phyloP scores from a whole-genome alignment of 2,113 vertebrate species.

The Hipposideros armiger region DNA sequence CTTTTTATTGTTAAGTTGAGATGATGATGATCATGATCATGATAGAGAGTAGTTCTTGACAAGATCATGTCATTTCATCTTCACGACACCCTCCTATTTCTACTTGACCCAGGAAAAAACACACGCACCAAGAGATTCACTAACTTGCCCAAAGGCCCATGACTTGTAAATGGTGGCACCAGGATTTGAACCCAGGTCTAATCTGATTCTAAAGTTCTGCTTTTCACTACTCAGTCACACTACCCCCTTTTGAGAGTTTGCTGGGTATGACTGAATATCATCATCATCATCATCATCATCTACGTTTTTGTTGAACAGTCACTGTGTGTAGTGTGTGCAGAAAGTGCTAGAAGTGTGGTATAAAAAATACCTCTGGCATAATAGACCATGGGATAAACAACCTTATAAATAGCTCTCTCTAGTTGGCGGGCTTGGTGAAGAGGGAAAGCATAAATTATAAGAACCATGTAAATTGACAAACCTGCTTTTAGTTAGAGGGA shows the following conservation, averaged over 20 bases:
- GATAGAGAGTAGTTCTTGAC: neutral
- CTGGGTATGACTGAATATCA: neutral
- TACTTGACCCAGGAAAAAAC: neutral
- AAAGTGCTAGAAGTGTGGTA: neutral
- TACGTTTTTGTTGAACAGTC: neutral
- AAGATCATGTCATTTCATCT: conserved; percentile 5
- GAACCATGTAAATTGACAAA: conserved; percentile 57
- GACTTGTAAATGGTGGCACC: neutral
- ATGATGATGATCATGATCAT: neutral
- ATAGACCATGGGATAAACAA: conserved; percentile 54
- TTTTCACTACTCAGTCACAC: neutral
- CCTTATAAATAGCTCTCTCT: conserved; percentile 67
- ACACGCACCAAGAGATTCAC: neutral
- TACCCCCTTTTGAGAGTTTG: neutral
- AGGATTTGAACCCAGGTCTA: conserved; percentile 1
- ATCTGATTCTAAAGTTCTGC: neutral
- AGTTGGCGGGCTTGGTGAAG: conserved; percentile 16
- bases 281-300: neutral
- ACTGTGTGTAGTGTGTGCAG: neutral
- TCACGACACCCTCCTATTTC: neutral
- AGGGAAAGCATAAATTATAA: conserved; percentile 58
- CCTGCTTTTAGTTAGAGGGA: conserved; percentile 61
- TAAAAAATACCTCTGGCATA: conserved; percentile 62
- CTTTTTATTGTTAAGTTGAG: neutral
- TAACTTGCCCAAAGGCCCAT: neutral